Evolutionary conservation across 2,797 vertebrate genomes (phyloP), one percentile per base, ranked within the genome.

Genomic region (Sebastes paucispinis): DNA sequence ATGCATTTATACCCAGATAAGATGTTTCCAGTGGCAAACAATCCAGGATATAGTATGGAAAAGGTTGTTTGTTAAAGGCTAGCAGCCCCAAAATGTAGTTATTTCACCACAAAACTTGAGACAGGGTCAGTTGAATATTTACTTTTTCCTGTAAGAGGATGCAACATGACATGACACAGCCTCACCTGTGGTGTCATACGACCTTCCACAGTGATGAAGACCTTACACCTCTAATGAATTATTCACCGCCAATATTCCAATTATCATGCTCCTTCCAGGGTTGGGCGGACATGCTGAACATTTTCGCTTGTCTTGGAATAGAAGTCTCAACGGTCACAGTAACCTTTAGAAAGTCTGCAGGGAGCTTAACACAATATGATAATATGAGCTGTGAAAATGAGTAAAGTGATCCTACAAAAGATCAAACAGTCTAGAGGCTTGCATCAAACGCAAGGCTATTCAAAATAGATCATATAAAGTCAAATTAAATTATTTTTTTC

Each of bases 241-340:
- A 91, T 93, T 91, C 88, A 89, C 63, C 39, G 22, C 34, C 52
- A 57, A 79, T 81, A 88, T 82, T 73, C 55, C 83, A 82, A 88
- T 91, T 91, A 93, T 85, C 86, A 88, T 87, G 81, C 73, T 78
- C 82, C 73, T 73, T 81, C 25, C 65, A 47, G 79, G 69, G 80
- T 29, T 52, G 50, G 22, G 55, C 31, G 58, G 68, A 84, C 85
- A 71, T 18, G 32, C 50, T 76, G 78, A 76, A 79, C 75, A 70
- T 59, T 54, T 29, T n/a, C 24, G 14, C 39, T 39, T 6, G 70
- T 77, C 67, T 70, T 63, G 65, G 81, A 58, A 62, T 18, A 74
- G 66, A 31, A 54, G 25, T 82, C 78, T 77, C 71, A 27, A 43
- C 76, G 31, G 43, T 54, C 73, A 58, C 64, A 73, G 24, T 77